phyloP scores from a whole-genome alignment of 2,113 vertebrate genomes.

The Anarhynchus alexandrinus region DNA sequence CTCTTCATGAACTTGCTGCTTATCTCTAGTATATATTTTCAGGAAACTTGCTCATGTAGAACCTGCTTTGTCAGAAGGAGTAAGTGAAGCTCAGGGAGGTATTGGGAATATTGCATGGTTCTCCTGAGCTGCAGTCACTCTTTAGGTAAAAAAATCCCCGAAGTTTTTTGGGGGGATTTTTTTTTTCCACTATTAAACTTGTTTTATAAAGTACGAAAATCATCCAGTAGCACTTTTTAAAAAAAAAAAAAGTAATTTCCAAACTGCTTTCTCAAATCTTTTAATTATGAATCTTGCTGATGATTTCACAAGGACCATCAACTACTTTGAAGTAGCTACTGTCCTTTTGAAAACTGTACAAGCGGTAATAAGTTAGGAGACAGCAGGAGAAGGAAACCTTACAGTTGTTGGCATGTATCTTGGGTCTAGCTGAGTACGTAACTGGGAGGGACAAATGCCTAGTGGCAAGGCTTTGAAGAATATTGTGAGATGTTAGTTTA shows the following conservation, averaged over 20 bases:
- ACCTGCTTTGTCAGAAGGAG: not conserved
- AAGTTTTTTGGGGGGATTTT: not conserved
- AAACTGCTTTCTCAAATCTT: not conserved
- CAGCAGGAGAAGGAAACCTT: not conserved
- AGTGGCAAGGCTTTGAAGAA: conserved; percentile 1
- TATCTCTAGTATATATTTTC: not conserved
- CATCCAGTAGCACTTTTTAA: not conserved
- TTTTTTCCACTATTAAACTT: not conserved
- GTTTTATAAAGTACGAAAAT: not conserved
- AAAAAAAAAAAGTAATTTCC: not conserved
- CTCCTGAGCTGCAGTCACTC: not conserved
- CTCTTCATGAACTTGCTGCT: not conserved
- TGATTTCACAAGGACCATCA: not conserved
- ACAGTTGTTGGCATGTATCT: not conserved
- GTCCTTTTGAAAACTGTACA: not conserved
- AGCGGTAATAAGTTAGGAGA: not conserved
- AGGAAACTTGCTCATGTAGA: not conserved
- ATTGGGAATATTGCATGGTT: not conserved
- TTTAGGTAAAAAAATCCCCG: not conserved
- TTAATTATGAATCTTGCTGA: not conserved
- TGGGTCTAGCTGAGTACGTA: not conserved
- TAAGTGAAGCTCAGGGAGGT: not conserved
- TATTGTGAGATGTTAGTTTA: not conserved
- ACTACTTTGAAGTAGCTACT: not conserved
- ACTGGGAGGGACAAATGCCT: not conserved